These are phyloP conservation scores for Lordiphosa collinella DNA, from an alignment of 1,140 invertebrate genomes.

Conservation along the genomic window DNA sequence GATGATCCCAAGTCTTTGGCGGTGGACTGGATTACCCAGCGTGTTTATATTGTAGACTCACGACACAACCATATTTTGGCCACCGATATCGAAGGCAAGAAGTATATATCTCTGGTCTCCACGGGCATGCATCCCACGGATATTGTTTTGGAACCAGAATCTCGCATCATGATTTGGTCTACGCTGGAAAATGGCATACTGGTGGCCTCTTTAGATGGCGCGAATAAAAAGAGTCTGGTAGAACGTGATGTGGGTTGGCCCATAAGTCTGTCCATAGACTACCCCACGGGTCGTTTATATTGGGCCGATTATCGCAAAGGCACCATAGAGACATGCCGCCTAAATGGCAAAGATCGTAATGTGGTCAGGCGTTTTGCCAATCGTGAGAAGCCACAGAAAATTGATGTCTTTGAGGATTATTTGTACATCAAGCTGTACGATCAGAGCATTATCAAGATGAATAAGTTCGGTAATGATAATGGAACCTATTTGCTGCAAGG, in stretches of 20 bases:
- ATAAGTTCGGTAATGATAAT: slow-evolving; percentile 85
- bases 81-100: slow-evolving; percentile 82
- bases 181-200: slow-evolving; percentile 82
- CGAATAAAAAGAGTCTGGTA: slow-evolving; percentile 81
- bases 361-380: slow-evolving; percentile 81
- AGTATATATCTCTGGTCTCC: slow-evolving; percentile 82
- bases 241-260: slow-evolving; percentile 83
- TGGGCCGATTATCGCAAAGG: slow-evolving; percentile 87
- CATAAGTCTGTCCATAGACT: slow-evolving; percentile 86
- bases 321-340: slow-evolving; percentile 84
- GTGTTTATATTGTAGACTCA: slow-evolving; percentile 88
- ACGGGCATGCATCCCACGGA: slow-evolving; percentile 81
- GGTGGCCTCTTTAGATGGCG: slow-evolving; percentile 85
- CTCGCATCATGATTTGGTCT: slow-evolving; percentile 79
- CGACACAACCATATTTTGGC: slow-evolving; percentile 82
- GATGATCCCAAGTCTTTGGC: slow-evolving; percentile 86
- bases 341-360: slow-evolving; percentile 85
- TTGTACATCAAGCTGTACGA: slow-evolving; percentile 85
- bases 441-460: slow-evolving; percentile 84
- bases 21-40: slow-evolving; percentile 87
- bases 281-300: slow-evolving; percentile 85
- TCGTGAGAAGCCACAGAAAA: slow-evolving; percentile 83
- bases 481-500: slow-evolving; percentile 82
- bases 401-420: slow-evolving; percentile 88
- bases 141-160: slow-evolving; percentile 85